A percentile compares a stretch with the other conserved stretches of the same genome.
Conservation (phyloP, 2,888 invertebrate genomes). For the Epiblema foenella region DNA sequence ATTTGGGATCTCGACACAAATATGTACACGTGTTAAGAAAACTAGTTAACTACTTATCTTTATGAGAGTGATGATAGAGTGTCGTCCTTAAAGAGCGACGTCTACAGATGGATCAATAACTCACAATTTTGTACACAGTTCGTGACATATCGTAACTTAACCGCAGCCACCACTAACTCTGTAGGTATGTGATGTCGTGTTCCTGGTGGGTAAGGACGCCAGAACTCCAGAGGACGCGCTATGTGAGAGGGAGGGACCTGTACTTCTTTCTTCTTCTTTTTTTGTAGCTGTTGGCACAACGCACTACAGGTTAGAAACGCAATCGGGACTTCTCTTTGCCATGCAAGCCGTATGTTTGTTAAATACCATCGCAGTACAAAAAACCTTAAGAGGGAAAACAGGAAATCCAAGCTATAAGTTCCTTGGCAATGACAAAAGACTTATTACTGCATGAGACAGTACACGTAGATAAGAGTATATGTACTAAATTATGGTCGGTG, state of each 20-base stretch:
- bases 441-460: conserved; percentile 41
- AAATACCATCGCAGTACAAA: too few species aligned
- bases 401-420: conserved; percentile 61
- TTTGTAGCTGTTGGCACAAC: too few species aligned
- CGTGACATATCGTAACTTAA: conserved; percentile 37
- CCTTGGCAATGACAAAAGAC: conserved; percentile 47
- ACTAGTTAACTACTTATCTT: background rate
- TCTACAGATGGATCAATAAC: conserved; percentile 15
- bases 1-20: background rate
- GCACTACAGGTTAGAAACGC: too few species aligned
- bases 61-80: conserved; percentile 12
- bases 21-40: conserved; percentile 13
- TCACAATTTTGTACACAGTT: conserved; percentile 15
- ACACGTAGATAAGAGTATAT: conserved; percentile 55
- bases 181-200: too few species aligned
- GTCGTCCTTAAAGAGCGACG: background rate
- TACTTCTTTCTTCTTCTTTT: too few species aligned
- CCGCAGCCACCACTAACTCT: too few species aligned
- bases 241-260: too few species aligned
- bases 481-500: conserved; percentile 63
- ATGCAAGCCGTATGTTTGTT: too few species aligned
- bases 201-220: too few species aligned
- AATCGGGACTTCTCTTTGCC: too few species aligned
- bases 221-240: too few species aligned
- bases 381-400: conserved; percentile 51